phyloP scores from a whole-genome alignment of 2,888 invertebrate species.

The Pinctada fucata region DNA sequence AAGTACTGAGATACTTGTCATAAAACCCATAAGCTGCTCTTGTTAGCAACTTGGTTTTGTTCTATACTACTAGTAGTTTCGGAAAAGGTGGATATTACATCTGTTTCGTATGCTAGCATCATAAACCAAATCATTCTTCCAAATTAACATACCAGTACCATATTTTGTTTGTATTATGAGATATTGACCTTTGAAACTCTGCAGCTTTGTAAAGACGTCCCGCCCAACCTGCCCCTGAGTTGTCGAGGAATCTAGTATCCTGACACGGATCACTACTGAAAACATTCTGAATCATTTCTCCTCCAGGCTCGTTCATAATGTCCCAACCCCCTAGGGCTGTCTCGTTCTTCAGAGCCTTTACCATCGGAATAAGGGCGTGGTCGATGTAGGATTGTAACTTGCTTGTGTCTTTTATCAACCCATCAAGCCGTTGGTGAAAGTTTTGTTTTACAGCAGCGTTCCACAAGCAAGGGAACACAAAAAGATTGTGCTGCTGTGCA shows the following conservation, averaged over 20 bases:
- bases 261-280: conserved; percentile 48
- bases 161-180: too few relatives aligned
- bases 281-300: conserved; percentile 39
- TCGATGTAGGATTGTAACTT: conserved; percentile 57
- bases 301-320: conserved; percentile 58
- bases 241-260: conserved; percentile 44
- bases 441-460: conserved; percentile 48
- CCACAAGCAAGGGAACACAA: conserved; percentile 54
- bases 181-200: too few relatives aligned
- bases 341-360: conserved; percentile 49
- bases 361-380: conserved; percentile 54
- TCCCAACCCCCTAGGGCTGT: conserved; percentile 58
- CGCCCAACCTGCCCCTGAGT: conserved; percentile 53
- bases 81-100: too few relatives aligned
- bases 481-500: conserved; percentile 46
- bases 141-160: too few relatives aligned
- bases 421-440: conserved; percentile 34
- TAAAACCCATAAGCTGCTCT: too few relatives aligned
- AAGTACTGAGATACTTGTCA: too few relatives aligned
- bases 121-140: too few relatives aligned
- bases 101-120: too few relatives aligned
- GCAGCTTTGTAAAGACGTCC: too few relatives aligned
- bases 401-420: conserved; percentile 45
- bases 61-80: too few relatives aligned
- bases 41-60: too few relatives aligned